Conservation (phyloP, 2,888 invertebrate genomes). For the Nudaria mundana region DNA sequence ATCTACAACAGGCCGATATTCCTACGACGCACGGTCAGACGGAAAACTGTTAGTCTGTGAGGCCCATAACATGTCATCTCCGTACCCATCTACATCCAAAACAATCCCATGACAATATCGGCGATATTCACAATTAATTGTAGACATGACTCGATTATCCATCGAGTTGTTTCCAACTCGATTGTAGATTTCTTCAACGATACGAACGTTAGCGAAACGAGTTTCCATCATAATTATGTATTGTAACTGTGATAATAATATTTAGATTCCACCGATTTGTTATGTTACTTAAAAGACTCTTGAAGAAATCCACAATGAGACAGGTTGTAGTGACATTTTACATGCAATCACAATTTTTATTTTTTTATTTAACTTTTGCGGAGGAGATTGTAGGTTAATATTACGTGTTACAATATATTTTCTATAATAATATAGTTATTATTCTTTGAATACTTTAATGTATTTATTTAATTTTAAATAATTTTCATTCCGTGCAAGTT, state of each 20-base stretch:
- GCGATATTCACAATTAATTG: constrained; percentile 21
- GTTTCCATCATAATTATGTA: constrained; percentile 72
- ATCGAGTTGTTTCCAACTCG: constrained; percentile 51
- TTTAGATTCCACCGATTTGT: constrained; percentile 75
- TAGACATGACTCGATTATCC: constrained; percentile 30
- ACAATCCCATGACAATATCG: constrained; percentile 45
- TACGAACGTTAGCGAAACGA: constrained; percentile 59
- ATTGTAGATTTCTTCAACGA: constrained; percentile 75
- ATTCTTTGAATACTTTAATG: constrained; percentile 73
- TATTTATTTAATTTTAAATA: constrained; percentile 71
- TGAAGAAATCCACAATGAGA: constrained; percentile 75
- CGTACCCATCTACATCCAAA: constrained; percentile 26
- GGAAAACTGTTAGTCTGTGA: too few species aligned
- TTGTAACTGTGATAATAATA: constrained; percentile 79
- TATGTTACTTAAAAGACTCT: constrained; percentile 62
- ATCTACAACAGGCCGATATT: too few species aligned
- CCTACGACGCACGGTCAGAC: too few species aligned
- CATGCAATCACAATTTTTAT: constrained; percentile 69
- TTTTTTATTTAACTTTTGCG: constrained; percentile 62
- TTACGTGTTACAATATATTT: constrained; percentile 55
- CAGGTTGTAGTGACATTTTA: constrained; percentile 53
- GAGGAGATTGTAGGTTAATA: constrained; percentile 63
- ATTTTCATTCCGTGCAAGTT: constrained; percentile 77
- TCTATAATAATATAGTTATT: constrained; percentile 55
- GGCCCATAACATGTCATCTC: constrained; percentile 26